A percentile compares a stretch with the other conserved stretches of the same genome.
These are phyloP conservation scores for Heliconius himera DNA, from an alignment of 1,140 invertebrate species.

Conservation along the genomic window DNA sequence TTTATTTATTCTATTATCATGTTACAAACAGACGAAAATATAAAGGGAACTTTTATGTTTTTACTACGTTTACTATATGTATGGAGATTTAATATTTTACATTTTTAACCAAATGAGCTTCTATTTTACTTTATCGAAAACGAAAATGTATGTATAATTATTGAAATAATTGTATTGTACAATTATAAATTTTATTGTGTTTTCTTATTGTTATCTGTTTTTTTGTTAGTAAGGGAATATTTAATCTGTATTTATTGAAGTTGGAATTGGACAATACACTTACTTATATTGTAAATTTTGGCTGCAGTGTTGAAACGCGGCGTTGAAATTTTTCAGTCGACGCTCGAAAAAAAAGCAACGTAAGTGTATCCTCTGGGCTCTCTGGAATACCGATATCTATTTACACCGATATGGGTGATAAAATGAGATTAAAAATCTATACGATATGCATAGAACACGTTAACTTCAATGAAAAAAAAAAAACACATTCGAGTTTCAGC, in stretches of 20 bases:
- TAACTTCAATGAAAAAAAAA: constrained; percentile 39
- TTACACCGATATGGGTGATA: background rate
- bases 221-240: background rate
- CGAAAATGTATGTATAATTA: background rate
- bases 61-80: background rate
- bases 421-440: background rate
- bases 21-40: constrained; percentile 20
- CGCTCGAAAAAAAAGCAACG: too few species aligned
- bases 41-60: constrained; percentile 17
- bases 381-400: too few species aligned
- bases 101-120: constrained; percentile 18
- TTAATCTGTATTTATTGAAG: background rate
- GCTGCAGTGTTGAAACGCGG: too few species aligned
- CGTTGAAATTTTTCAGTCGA: too few species aligned
- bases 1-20: constrained; percentile 43
- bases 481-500: constrained; percentile 43
- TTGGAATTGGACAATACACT: background rate
- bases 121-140: background rate
- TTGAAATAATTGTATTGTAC: background rate
- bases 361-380: too few species aligned
- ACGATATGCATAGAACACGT: constrained; percentile 8
- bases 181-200: background rate
- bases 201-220: background rate
- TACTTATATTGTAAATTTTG: too few species aligned
- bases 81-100: constrained; percentile 6